Evolutionary conservation across 2,113 vertebrate genomes (phyloP).

Genomic region (Sitta europaea): DNA sequence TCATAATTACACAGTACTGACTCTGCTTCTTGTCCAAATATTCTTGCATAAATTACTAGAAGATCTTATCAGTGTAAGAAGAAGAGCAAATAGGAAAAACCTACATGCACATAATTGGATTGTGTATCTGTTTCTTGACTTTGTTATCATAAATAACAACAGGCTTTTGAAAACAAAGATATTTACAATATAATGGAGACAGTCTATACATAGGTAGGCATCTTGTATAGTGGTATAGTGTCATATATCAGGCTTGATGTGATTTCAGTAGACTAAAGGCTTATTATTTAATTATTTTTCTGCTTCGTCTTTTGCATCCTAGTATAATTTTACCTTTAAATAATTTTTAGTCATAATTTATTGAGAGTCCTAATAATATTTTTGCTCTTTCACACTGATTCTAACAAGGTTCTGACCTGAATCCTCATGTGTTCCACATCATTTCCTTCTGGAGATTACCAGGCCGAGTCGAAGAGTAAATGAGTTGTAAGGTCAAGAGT

Average conservation of each 20-base stretch:
- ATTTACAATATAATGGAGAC: background rate
- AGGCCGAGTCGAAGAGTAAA: slow-evolving; percentile 56
- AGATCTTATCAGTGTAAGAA: background rate
- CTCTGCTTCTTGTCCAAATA: background rate
- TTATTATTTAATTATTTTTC: background rate
- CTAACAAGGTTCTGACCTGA: slow-evolving; percentile 59
- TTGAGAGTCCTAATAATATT: slow-evolving; percentile 39
- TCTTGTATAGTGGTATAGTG: background rate
- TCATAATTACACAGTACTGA: background rate
- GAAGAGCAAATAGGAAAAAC: background rate
- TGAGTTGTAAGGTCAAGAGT: slow-evolving; percentile 72
- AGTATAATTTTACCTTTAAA: slow-evolving; percentile 16
- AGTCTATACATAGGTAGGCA: background rate
- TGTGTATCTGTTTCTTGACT: background rate
- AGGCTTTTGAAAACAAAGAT: background rate
- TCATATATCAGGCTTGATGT: background rate
- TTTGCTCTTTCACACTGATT: slow-evolving; percentile 55
- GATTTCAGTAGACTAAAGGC: background rate
- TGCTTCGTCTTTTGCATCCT: background rate
- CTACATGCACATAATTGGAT: background rate
- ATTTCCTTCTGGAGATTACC: slow-evolving; percentile 68
- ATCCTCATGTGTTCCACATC: slow-evolving; percentile 61
- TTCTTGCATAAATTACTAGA: background rate
- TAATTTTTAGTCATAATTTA: slow-evolving; percentile 46
- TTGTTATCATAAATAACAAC: background rate